Evolutionary conservation across 2,113 vertebrate genomes (phyloP).

Genomic region (Macroglossus sobrinus): DNA sequence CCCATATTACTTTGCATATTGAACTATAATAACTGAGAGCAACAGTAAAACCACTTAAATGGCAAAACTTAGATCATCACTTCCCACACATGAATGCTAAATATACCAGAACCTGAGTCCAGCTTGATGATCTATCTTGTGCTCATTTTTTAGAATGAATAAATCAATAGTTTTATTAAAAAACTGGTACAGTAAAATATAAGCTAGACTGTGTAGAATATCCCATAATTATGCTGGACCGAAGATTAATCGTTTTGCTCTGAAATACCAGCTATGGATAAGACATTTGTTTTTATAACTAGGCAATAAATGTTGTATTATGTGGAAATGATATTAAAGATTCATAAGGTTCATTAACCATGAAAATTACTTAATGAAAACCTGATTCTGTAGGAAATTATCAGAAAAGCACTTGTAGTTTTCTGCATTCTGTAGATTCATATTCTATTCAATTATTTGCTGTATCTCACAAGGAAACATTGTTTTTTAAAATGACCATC

Average conservation of each 20-base stretch:
- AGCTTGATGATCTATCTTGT: not conserved
- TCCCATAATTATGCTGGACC: not conserved
- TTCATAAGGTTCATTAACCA: not conserved
- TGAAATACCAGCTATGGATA: not conserved
- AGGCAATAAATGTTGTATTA: not conserved
- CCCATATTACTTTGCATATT: not conserved
- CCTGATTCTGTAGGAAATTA: not conserved
- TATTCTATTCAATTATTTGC: not conserved
- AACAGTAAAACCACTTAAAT: not conserved
- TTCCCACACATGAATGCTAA: not conserved
- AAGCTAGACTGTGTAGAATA: not conserved
- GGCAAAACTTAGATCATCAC: not conserved
- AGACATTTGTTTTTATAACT: not conserved
- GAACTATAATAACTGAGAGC: not conserved
- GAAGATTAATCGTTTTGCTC: not conserved
- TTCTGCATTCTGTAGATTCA: not conserved
- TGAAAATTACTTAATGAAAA: not conserved
- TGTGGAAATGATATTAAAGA: not conserved
- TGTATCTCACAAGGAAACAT: not conserved
- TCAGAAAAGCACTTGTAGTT: not conserved
- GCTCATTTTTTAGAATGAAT: slow-evolving; percentile 12
- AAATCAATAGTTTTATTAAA: not conserved
- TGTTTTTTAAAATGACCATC: not conserved
- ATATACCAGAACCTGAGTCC: not conserved
- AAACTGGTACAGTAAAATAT: not conserved